Conservation (phyloP, 2,888 invertebrate genomes). For the Leucophenga montana region DNA sequence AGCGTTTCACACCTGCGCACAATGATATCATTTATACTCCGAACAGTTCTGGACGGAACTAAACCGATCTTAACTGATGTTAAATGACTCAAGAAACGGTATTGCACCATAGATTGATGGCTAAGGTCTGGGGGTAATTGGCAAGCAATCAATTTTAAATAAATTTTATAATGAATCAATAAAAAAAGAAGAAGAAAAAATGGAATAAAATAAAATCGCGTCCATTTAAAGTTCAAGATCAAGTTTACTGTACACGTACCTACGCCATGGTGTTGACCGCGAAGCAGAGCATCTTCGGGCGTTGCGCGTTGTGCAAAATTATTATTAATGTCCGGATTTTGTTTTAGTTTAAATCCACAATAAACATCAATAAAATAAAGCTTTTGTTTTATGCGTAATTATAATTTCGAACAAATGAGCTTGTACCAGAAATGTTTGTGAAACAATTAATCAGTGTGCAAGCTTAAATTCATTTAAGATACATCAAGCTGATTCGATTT, state of each 20-base stretch:
- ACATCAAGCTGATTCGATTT: neutral
- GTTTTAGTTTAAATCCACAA: neutral
- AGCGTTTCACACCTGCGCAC: slow-evolving; percentile 4
- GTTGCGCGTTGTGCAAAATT: neutral
- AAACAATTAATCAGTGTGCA: slow-evolving; percentile 10
- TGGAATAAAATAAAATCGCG: neutral
- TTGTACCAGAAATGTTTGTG: neutral
- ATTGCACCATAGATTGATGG: neutral
- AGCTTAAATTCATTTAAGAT: neutral
- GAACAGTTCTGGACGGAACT: neutral
- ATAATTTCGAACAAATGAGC: slow-evolving; percentile 12
- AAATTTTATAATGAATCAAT: neutral
- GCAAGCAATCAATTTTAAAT: neutral
- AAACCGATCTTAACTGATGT: neutral
- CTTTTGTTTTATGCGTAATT: neutral
- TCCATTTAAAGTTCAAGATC: neutral
- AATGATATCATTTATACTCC: neutral
- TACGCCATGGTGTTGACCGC: too few relatives aligned
- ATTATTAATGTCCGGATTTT: neutral
- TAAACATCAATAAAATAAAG: neutral
- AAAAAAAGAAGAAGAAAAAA: neutral
- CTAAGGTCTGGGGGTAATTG: slow-evolving; percentile 2
- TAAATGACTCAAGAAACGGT: neutral
- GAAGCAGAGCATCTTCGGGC: neutral
- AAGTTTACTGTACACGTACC: too few relatives aligned